Evolutionary conservation across 2,888 invertebrate genomes (phyloP), one percentile per base, ranked within the genome.

Genomic region (Pammene fasciana): DNA sequence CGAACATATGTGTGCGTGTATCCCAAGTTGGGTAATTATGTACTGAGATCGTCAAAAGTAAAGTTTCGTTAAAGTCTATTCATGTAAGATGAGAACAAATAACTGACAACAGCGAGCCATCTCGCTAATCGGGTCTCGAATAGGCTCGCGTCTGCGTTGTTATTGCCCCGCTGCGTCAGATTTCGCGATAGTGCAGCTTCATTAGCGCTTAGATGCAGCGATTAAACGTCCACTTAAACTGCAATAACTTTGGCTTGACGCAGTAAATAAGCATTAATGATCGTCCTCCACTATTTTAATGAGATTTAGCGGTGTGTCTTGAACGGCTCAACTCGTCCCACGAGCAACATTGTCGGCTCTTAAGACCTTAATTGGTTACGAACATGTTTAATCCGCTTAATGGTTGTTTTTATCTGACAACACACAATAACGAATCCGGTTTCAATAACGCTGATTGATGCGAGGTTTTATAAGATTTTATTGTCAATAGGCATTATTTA

Each of bases 331-430:
- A 71, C 78, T 78, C 76, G 76, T 78, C 76, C 77, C 75, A 76
- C 82, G 80, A 79, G 80, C 79, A 79, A 84, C 82, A 81, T 81
- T 83, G 85, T 83, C 85, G 82, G 82, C 84, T 86, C 84, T 83
- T 83, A 85, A 86, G 79, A 79, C 86, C 82, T 86, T 90, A 89
- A 89, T 89, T 89, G 88, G 86, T 88, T 87, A 83, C 83, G 81
- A 85, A 86, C 86, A 85, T 86, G 85, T 83, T 82, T 87, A 89
- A 88, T 88, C 85, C 85, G 81, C 85, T 85, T 86, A 86, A 84
- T 87, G 79, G 80, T 76, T 82, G 83, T 88, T 86, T 81, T 86
- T 87, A 82, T 83, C 77, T 76, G 79, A 77, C 79, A 80, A 80
- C 79, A 76, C 74, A 82, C 82, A 82, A 84, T 83, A 83, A 82